Percentiles rank a stretch among this genome's conserved stretches.
phyloP scores from a whole-genome alignment of 2,797 vertebrate genomes.

The Pantherophis alleghaniensis region DNA sequence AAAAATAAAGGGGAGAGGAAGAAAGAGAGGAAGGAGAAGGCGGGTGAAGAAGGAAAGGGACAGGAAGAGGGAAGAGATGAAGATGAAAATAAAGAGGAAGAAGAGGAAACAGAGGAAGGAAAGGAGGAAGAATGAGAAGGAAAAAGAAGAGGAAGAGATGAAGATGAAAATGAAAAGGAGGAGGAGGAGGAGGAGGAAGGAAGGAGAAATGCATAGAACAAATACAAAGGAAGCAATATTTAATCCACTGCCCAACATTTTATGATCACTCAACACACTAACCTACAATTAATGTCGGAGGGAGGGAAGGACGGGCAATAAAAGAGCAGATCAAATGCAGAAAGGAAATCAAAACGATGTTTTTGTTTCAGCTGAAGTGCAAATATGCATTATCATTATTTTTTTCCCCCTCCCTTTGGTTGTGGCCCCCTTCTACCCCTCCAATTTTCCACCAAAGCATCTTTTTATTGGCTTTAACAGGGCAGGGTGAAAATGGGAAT shows the following conservation, averaged over 20 bases:
- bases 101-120: background rate
- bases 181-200: background rate
- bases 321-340: background rate
- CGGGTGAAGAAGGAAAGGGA: background rate
- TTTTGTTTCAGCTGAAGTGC: background rate
- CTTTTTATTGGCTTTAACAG: background rate
- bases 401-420: background rate
- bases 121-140: background rate
- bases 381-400: background rate
- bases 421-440: background rate
- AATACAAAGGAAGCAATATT: background rate
- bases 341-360: background rate
- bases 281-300: background rate
- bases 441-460: background rate
- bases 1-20: background rate
- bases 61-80: background rate
- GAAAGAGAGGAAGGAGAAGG: background rate
- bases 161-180: background rate
- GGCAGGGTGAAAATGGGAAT: background rate
- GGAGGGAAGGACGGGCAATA: too few relatives aligned
- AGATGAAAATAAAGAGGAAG: background rate
- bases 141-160: background rate
- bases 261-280: background rate
- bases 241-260: background rate
- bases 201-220: background rate